phyloP scores from a whole-genome alignment of 2,888 invertebrate species.

The Cheiracanthium punctorium region DNA sequence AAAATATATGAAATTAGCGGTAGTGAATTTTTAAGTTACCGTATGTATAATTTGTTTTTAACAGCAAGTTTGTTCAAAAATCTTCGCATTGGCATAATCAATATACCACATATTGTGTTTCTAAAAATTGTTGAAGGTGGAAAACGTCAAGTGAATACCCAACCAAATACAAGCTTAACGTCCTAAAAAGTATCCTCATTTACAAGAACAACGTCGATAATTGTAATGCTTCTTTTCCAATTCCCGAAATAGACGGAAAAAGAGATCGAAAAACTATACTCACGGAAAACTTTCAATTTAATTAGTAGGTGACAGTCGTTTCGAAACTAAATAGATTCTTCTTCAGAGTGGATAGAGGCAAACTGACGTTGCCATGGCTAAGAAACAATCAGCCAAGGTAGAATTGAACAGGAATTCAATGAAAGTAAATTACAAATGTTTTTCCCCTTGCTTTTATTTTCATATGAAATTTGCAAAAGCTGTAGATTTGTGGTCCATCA shows the following conservation, averaged over 20 bases:
- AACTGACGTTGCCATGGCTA: neutral
- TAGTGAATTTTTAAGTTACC: too few species aligned
- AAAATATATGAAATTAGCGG: too few species aligned
- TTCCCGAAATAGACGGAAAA: neutral
- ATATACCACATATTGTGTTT: too few species aligned
- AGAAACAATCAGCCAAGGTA: neutral
- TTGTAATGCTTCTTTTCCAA: neutral
- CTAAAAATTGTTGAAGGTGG: too few species aligned
- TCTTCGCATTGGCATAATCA: too few species aligned
- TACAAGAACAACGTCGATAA: neutral
- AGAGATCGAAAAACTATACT: neutral
- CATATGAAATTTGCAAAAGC: neutral
- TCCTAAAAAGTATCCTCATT: too few species aligned
- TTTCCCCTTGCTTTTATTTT: neutral
- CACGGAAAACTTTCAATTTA: constrained; percentile 1
- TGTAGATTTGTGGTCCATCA: too few species aligned
- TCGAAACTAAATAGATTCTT: constrained; percentile 2
- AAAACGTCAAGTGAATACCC: too few species aligned
- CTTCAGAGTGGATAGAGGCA: neutral
- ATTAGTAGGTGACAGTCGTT: constrained; percentile 15
- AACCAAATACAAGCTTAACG: too few species aligned
- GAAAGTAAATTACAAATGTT: neutral
- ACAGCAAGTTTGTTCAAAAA: too few species aligned
- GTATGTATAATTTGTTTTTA: too few species aligned
- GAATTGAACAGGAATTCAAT: neutral